A percentile compares a stretch with the other conserved stretches of the same genome.
These are phyloP conservation scores for Drosophila sp. DNA, from an alignment of 1,140 invertebrate genomes.

Conservation along the genomic window DNA sequence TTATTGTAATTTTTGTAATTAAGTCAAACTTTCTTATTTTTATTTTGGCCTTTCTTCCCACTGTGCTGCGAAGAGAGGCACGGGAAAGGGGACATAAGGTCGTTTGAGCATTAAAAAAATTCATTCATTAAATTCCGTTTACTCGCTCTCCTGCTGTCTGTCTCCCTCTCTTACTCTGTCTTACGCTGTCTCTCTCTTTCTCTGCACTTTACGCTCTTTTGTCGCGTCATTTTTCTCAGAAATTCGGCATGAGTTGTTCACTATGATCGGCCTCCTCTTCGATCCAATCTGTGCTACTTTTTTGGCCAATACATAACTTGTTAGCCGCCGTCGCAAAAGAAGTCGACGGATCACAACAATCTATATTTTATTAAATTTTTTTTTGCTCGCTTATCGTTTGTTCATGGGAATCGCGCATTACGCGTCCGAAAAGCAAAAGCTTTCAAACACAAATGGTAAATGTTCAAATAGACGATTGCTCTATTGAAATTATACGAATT, in stretches of 20 bases:
- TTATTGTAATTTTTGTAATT: too few relatives aligned
- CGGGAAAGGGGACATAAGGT: slow-evolving; percentile 48
- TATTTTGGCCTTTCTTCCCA: too few relatives aligned
- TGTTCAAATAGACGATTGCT: slow-evolving; percentile 62
- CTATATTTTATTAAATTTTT: too few relatives aligned
- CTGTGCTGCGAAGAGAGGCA: too few relatives aligned
- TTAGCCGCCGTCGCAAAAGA: slow-evolving; percentile 6
- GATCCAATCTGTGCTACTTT: slow-evolving; percentile 32
- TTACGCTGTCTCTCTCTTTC: slow-evolving; percentile 7
- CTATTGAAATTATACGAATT: slow-evolving; percentile 64
- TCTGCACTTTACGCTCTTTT: too few relatives aligned
- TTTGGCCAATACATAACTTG: slow-evolving; percentile 14
- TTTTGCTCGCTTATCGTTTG: not conserved
- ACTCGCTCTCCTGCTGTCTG: slow-evolving; percentile 6
- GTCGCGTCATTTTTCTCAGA: slow-evolving; percentile 73
- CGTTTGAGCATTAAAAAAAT: slow-evolving; percentile 59
- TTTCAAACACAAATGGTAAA: not conserved
- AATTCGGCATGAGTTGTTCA: slow-evolving; percentile 66
- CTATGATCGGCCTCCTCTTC: slow-evolving; percentile 18
- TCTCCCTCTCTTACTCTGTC: slow-evolving; percentile 3
- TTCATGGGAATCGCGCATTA: slow-evolving; percentile 33
- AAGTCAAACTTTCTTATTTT: too few relatives aligned
- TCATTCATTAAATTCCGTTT: slow-evolving; percentile 70
- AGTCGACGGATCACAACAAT: not conserved
- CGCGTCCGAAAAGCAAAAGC: slow-evolving; percentile 13